Evolutionary conservation across 1,140 invertebrate species (phyloP).

Genomic region (Harlomillsia oculata): DNA sequence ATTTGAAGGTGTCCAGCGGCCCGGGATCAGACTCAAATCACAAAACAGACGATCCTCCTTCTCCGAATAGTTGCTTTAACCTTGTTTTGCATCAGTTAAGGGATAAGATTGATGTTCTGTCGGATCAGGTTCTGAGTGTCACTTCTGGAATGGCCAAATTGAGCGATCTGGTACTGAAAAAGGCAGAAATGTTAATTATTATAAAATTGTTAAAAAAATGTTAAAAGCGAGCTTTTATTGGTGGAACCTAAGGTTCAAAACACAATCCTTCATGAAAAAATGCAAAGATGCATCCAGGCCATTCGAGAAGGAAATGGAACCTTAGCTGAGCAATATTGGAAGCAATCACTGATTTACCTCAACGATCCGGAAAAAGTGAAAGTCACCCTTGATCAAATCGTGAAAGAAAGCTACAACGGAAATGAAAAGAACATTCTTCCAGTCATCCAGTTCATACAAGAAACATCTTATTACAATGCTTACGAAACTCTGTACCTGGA

Average conservation of each 20-base stretch:
- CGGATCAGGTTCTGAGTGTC: no score
- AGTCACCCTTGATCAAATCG: slow-evolving; percentile 6
- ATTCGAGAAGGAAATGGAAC: slow-evolving; percentile 14
- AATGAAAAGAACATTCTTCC: slow-evolving; percentile 10
- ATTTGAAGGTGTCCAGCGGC: no score
- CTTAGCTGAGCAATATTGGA: slow-evolving; percentile 22
- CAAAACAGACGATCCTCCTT: no score
- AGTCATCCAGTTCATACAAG: slow-evolving; percentile 16
- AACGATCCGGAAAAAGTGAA: slow-evolving; percentile 6
- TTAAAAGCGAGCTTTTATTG: neutral
- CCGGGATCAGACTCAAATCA: no score
- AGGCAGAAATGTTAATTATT: neutral
- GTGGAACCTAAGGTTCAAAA: slow-evolving; percentile 10
- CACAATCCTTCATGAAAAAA: slow-evolving; percentile 17
- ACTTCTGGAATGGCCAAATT: no score
- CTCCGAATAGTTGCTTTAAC: no score
- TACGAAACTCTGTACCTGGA: slow-evolving; percentile 12
- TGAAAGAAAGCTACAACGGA: slow-evolving; percentile 14
- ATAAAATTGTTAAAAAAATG: neutral
- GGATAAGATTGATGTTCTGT: no score
- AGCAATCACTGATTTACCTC: slow-evolving; percentile 15
- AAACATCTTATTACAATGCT: slow-evolving; percentile 8
- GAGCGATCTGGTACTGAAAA: no score
- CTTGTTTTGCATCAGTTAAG: no score
- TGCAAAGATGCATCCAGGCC: slow-evolving; percentile 17